Conservation (phyloP, 2,797 vertebrate genomes). For the Acanthopagrus latus region DNA sequence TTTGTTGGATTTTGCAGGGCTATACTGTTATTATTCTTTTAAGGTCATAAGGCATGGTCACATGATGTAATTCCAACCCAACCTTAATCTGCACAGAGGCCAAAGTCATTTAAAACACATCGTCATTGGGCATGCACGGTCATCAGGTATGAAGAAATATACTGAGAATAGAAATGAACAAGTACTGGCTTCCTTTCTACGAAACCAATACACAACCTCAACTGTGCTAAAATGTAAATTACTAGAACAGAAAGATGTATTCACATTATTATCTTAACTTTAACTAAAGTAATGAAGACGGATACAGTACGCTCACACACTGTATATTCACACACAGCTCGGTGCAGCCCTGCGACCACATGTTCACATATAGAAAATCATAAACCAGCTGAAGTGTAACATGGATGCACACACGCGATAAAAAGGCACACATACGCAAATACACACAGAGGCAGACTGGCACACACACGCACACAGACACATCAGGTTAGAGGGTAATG, state of each 20-base stretch:
- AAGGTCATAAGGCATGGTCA: neutral
- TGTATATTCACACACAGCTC: no score
- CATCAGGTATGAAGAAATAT: no score
- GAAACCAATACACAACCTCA: neutral
- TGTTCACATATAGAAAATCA: neutral
- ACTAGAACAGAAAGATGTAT: neutral
- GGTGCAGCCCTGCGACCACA: neutral
- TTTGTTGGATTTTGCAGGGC: neutral
- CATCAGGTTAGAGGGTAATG: slow-evolving; percentile 18
- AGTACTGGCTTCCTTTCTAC: neutral
- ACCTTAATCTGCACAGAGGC: neutral
- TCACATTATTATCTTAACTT: neutral
- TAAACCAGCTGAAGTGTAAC: neutral
- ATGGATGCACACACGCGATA: neutral
- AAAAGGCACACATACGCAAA: slow-evolving; percentile 7
- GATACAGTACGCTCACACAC: neutral
- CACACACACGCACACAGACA: neutral
- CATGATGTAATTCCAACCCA: neutral
- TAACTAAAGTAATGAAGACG: no score
- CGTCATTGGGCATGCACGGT: neutral
- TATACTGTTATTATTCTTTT: neutral
- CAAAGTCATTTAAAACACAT: neutral
- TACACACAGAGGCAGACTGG: neutral
- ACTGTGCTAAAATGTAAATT: neutral
- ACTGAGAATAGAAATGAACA: neutral